Conservation (phyloP, 2,113 vertebrate genomes). For the Xenopus borealis region DNA sequence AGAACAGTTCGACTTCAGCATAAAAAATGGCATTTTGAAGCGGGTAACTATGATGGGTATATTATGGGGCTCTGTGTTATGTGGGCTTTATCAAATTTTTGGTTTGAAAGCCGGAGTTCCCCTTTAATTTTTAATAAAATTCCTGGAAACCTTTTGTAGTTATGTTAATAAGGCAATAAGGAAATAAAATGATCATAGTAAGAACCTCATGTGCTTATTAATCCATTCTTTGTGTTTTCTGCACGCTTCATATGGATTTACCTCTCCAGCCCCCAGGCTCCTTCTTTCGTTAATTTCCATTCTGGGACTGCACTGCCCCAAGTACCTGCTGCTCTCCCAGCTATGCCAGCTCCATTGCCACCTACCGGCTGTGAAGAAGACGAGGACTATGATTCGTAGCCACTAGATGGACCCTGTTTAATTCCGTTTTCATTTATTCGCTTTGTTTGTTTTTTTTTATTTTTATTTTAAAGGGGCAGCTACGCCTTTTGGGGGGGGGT, state of each 20-base stretch:
- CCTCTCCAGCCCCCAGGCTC: constrained; percentile 4
- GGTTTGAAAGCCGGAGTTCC: no score
- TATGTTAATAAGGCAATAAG: no score
- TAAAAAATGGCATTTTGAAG: no score
- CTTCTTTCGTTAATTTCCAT: constrained; percentile 14
- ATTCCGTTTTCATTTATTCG: constrained; percentile 42
- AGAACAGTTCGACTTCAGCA: no score
- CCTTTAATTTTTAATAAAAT: no score
- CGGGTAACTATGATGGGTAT: no score
- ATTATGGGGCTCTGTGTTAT: no score
- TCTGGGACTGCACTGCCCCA: constrained; percentile 28
- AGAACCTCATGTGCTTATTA: no score
- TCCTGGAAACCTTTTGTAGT: no score
- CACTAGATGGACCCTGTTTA: constrained; percentile 26
- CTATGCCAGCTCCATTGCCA: constrained; percentile 35
- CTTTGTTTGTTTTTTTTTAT: constrained; percentile 41
- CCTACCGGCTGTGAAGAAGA: constrained; percentile 29
- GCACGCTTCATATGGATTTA: not conserved
- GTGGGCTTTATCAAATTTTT: no score
- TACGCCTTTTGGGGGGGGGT: not conserved
- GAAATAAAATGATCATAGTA: no score
- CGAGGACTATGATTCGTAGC: constrained; percentile 37
- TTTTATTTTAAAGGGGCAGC: constrained; percentile 32
- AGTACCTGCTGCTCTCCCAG: constrained; percentile 25
- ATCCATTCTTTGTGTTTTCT: not conserved